Conservation (phyloP, 2,888 invertebrate genomes). For the Melinopterus prodromus region DNA sequence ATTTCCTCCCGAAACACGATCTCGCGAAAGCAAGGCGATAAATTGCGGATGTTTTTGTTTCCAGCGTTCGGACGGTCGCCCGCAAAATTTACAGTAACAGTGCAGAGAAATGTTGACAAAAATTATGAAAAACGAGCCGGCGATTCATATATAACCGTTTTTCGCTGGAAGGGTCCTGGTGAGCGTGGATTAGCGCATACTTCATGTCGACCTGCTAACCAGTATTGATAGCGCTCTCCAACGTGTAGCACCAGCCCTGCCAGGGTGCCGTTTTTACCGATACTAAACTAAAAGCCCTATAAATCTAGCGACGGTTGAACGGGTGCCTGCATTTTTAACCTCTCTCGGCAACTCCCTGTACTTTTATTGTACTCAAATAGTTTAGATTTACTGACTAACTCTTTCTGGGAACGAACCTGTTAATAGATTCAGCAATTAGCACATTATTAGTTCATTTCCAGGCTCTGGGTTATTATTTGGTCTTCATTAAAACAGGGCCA, state of each 20-base stretch:
- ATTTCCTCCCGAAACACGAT: not conserved
- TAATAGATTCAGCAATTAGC: not conserved
- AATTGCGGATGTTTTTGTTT: not conserved
- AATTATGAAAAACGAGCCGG: conserved; percentile 4
- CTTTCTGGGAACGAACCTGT: not conserved
- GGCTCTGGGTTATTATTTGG: too few relatives aligned
- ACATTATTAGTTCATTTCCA: not conserved
- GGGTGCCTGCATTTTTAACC: conserved; percentile 22
- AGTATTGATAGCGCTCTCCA: conserved; percentile 24
- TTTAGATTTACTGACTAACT: not conserved
- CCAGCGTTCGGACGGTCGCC: conserved; percentile 4
- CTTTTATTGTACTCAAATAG: not conserved
- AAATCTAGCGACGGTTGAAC: conserved; percentile 17
- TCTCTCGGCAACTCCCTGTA: not conserved
- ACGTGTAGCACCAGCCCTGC: conserved; percentile 10
- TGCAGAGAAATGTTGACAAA: not conserved
- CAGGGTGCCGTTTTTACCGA: conserved; percentile 18
- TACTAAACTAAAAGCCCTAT: conserved; percentile 23
- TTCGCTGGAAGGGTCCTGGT: not conserved
- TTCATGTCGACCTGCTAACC: conserved; percentile 19
- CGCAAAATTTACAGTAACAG: not conserved
- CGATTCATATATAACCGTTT: not conserved
- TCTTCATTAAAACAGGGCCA: too few relatives aligned
- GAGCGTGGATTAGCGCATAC: conserved; percentile 23
- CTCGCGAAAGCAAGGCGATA: not conserved